Conservation (phyloP, 2,888 invertebrate species). For the Apamea epomidion region DNA sequence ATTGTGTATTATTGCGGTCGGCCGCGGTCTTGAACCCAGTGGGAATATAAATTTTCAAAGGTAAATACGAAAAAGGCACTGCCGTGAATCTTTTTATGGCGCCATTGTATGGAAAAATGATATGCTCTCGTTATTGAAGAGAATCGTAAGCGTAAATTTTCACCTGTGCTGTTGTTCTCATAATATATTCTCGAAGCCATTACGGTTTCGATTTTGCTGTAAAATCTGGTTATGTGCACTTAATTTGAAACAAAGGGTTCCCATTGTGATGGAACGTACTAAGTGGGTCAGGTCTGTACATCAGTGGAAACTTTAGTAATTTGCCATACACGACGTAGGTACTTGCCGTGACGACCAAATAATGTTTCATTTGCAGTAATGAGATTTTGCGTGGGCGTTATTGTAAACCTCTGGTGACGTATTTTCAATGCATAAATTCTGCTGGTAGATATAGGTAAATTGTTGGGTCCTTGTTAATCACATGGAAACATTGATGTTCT, state of each 20-base stretch:
- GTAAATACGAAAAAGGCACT: slow-evolving; percentile 86
- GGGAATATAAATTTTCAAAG: slow-evolving; percentile 88
- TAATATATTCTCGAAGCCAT: slow-evolving; percentile 68
- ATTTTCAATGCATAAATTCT: slow-evolving; percentile 45
- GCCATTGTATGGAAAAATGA: slow-evolving; percentile 83
- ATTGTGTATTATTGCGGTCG: slow-evolving; percentile 87
- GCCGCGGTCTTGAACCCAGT: slow-evolving; percentile 81
- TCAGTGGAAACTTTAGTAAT: slow-evolving; percentile 62
- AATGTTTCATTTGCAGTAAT: slow-evolving; percentile 58
- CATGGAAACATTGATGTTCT: slow-evolving; percentile 33
- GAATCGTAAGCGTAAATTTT: slow-evolving; percentile 75
- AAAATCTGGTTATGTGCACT: slow-evolving; percentile 66
- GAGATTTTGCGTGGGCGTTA: slow-evolving; percentile 54
- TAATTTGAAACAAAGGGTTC: slow-evolving; percentile 67
- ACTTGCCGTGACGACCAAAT: slow-evolving; percentile 45
- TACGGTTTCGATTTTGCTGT: slow-evolving; percentile 62
- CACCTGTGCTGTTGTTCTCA: slow-evolving; percentile 65
- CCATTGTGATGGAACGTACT: slow-evolving; percentile 48
- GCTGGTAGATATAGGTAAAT: slow-evolving; percentile 31
- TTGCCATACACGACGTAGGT: slow-evolving; percentile 45
- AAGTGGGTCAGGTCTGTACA: slow-evolving; percentile 56
- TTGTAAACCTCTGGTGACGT: slow-evolving; percentile 34
- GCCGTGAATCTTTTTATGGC: slow-evolving; percentile 84
- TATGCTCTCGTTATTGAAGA: slow-evolving; percentile 77
- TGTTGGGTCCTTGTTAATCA: slow-evolving; percentile 27